These are phyloP conservation scores for Clistopyga incitator DNA, from an alignment of 2,888 invertebrate genomes.

Conservation along the genomic window DNA sequence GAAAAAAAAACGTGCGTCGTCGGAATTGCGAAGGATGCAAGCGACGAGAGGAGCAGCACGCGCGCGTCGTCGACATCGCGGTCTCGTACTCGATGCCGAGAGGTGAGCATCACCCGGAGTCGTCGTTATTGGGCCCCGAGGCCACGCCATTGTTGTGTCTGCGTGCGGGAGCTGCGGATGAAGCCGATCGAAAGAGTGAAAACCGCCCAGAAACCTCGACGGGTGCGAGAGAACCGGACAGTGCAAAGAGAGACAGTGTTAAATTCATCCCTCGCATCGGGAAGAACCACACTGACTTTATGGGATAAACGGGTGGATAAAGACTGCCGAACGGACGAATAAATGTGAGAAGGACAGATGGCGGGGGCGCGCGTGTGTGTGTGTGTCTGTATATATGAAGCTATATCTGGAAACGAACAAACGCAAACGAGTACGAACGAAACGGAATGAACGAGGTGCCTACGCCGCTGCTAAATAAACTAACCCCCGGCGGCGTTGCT, in stretches of 20 bases:
- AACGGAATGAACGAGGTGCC: conserved; percentile 71
- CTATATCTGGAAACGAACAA: conserved; percentile 30
- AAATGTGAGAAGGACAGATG: conserved; percentile 30
- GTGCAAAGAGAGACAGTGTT: conserved; percentile 49
- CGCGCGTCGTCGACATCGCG: conserved; percentile 51
- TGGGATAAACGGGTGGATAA: conserved; percentile 51
- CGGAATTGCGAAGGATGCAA: conserved; percentile 14
- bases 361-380: no score
- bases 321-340: conserved; percentile 50
- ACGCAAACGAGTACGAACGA: conserved; percentile 57
- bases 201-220: conserved; percentile 59
- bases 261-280: conserved; percentile 26
- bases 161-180: conserved; percentile 78
- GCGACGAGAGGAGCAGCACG: conserved; percentile 39
- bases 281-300: conserved; percentile 44
- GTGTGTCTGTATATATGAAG: conserved; percentile 5
- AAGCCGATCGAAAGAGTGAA: conserved; percentile 67
- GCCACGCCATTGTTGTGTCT: conserved; percentile 81
- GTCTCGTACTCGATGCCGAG: conserved; percentile 69
- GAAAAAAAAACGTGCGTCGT: no score
- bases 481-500: conserved; percentile 73
- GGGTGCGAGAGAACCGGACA: conserved; percentile 48
- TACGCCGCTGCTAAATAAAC: conserved; percentile 83
- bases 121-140: conserved; percentile 83
- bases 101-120: conserved; percentile 68